Conservation (phyloP, 2,797 vertebrate species). For the Gephyroberyx darwinii region DNA sequence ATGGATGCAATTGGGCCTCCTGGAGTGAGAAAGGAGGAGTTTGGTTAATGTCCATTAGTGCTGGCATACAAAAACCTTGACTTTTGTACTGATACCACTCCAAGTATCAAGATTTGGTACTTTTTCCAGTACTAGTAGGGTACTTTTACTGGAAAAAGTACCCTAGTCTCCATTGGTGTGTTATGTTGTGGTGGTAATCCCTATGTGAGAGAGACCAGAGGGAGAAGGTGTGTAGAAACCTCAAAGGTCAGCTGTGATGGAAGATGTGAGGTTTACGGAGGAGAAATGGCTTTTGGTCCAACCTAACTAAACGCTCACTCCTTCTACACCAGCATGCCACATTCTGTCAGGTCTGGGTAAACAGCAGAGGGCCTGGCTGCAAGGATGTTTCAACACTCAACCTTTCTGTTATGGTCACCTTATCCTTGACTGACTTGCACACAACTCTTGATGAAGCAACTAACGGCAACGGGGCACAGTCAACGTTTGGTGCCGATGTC, state of each 20-base stretch:
- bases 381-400: neutral
- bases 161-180: neutral
- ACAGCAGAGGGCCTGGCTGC: neutral
- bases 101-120: neutral
- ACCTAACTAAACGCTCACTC: neutral
- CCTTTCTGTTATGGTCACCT: neutral
- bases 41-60: neutral
- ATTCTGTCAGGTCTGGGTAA: constrained; percentile 28
- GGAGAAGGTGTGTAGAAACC: neutral
- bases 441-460: neutral
- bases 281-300: constrained; percentile 1
- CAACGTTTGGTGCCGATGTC: neutral
- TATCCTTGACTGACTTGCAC: neutral
- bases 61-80: too few species aligned
- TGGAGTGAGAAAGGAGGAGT: constrained; percentile 42
- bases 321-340: constrained; percentile 5
- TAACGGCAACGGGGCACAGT: neutral
- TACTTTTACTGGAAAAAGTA: too few species aligned
- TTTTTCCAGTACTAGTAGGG: too few species aligned
- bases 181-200: constrained; percentile 8
- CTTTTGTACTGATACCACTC: neutral
- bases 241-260: neutral
- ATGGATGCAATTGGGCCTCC: constrained; percentile 82
- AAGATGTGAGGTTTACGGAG: neutral
- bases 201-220: neutral